A percentile compares a stretch with the other conserved stretches of the same genome.
These are phyloP conservation scores for Ceratosolen solmsi DNA, from an alignment of 1,140 invertebrate genomes.

Conservation along the genomic window DNA sequence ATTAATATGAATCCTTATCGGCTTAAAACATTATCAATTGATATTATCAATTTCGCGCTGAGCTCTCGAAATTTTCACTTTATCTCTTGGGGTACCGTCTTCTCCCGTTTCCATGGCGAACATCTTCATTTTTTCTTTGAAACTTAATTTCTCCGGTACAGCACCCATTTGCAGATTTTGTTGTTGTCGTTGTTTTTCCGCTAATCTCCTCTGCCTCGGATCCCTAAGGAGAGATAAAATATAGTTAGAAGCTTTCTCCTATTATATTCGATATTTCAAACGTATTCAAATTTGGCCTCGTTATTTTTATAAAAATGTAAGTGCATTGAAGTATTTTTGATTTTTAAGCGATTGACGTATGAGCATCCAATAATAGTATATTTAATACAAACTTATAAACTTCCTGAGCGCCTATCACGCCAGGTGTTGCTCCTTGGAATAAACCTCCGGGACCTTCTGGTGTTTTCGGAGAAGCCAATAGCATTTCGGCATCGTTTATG, in stretches of 20 bases:
- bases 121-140: conserved; percentile 98
- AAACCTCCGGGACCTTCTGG: conserved; percentile 76
- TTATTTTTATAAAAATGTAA: too few species aligned
- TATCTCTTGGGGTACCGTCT: conserved; percentile 89
- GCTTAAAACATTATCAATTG: background rate
- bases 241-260: too few species aligned
- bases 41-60: conserved; percentile 91
- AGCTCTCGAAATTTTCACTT: conserved; percentile 93
- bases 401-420: conserved; percentile 95
- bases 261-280: too few species aligned
- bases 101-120: conserved; percentile 95
- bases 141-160: conserved; percentile 91
- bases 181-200: conserved; percentile 83
- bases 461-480: conserved; percentile 82
- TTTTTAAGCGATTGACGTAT: too few species aligned
- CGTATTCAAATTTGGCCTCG: too few species aligned
- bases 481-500: conserved; percentile 84
- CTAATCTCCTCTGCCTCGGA: conserved; percentile 85
- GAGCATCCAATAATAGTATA: too few species aligned
- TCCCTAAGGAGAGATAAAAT: conserved; percentile 75
- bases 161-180: conserved; percentile 78
- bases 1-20: background rate
- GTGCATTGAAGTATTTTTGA: too few species aligned
- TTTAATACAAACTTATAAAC: conserved; percentile 85
- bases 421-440: conserved; percentile 82